Percentiles rank a stretch among this genome's conserved stretches.
Evolutionary conservation across 2,113 vertebrate genomes (phyloP).

Genomic region (Maccullochella peelii): DNA sequence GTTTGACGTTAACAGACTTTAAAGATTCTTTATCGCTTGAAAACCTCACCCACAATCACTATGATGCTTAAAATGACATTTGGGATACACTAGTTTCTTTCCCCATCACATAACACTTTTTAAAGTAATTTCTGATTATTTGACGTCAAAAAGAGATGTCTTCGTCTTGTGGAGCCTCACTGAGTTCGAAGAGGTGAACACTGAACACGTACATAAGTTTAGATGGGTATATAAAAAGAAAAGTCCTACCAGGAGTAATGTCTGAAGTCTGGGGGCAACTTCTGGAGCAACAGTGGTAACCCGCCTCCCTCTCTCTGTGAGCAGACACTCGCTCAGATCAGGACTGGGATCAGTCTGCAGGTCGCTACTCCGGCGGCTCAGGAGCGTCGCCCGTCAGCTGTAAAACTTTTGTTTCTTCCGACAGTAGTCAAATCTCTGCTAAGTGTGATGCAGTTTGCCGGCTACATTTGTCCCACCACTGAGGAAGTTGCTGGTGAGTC

Average conservation of each 20-base stretch:
- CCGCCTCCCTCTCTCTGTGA: constrained; percentile 37
- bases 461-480: constrained; percentile 81
- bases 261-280: constrained; percentile 57
- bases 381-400: constrained; percentile 44
- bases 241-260: constrained; percentile 71
- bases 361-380: constrained; percentile 53
- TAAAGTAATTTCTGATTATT: background rate
- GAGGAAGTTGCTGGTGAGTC: constrained; percentile 86
- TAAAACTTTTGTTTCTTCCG: constrained; percentile 57
- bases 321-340: constrained; percentile 34
- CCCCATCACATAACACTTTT: constrained; percentile 1
- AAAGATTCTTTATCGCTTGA: background rate
- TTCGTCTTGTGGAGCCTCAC: background rate
- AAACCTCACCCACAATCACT: background rate
- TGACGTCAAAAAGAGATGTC: background rate
- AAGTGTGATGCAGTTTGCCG: constrained; percentile 74
- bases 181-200: background rate
- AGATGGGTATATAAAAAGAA: background rate
- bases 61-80: background rate
- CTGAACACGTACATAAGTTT: background rate
- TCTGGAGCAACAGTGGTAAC: constrained; percentile 29
- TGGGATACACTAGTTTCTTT: background rate
- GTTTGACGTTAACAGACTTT: background rate
- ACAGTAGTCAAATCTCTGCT: constrained; percentile 66
- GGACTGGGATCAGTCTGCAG: constrained; percentile 44